phyloP scores from a whole-genome alignment of 2,888 invertebrate genomes.

The Endotricha flammealis region DNA sequence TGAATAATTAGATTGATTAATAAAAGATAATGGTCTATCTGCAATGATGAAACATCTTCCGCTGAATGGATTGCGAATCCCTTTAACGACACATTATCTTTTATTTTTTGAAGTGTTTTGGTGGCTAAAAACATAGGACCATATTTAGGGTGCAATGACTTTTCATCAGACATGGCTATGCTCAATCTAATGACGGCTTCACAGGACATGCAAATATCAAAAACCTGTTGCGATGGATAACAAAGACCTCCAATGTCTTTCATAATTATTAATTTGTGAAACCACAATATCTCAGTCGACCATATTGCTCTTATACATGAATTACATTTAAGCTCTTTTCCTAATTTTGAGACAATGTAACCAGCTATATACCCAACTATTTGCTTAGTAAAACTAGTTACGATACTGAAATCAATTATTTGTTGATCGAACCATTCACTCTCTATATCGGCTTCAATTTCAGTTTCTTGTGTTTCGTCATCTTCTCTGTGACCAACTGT shows the following conservation, averaged over 20 bases:
- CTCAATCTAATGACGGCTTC: constrained; percentile 10
- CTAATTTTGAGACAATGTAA: too few species aligned
- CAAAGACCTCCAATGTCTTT: constrained; percentile 16
- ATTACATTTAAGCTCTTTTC: too few species aligned
- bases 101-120: constrained; percentile 7
- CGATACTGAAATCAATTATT: too few species aligned
- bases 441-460: too few species aligned
- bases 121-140: constrained; percentile 2
- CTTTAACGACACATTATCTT: constrained; percentile 4
- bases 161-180: not conserved
- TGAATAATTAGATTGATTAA: constrained; percentile 8
- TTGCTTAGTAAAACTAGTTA: too few species aligned
- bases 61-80: constrained; percentile 6
- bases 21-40: constrained; percentile 5
- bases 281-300: constrained; percentile 6
- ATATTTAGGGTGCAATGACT: not conserved
- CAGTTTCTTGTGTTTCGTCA: too few species aligned
- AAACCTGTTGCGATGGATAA: constrained; percentile 14
- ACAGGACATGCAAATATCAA: constrained; percentile 9
- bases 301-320: not conserved
- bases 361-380: too few species aligned
- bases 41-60: not conserved
- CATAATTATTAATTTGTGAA: constrained; percentile 14
- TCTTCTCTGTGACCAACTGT: too few species aligned
- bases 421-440: too few species aligned